These are phyloP conservation scores for Mercenaria mercenaria DNA, from an alignment of 1,140 invertebrate genomes.

Conservation along the genomic window DNA sequence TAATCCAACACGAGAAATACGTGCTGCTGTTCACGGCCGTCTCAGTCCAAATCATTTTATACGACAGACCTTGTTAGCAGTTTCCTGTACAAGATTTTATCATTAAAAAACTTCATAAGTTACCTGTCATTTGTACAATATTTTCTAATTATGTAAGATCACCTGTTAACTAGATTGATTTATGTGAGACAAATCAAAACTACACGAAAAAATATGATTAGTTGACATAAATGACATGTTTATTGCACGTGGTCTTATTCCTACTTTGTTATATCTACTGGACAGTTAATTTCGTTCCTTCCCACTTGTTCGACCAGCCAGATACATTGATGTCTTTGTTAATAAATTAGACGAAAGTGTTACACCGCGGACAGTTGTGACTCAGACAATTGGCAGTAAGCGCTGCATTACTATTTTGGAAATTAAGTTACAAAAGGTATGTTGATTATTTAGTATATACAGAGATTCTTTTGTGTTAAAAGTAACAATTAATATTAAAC, in stretches of 20 bases:
- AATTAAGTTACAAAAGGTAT: neutral
- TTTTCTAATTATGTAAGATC: slow-evolving; percentile 17
- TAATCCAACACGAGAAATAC: neutral
- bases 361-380: neutral
- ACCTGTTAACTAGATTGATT: slow-evolving; percentile 13
- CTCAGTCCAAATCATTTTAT: neutral
- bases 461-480: no score
- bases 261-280: neutral
- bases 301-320: neutral
- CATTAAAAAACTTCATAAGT: neutral
- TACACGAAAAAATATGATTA: neutral
- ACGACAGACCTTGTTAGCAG: neutral
- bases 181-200: slow-evolving; percentile 15
- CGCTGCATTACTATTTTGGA: neutral
- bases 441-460: no score
- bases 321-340: neutral
- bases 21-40: neutral
- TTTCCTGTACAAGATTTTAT: slow-evolving; percentile 9
- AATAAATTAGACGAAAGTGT: neutral
- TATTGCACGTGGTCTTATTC: neutral
- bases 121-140: neutral
- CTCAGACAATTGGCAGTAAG: neutral
- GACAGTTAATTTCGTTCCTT: neutral
- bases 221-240: slow-evolving; percentile 3
- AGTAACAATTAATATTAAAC: no score